Evolutionary conservation across 2,113 vertebrate species (phyloP).

Genomic region (Petromus typicus): DNA sequence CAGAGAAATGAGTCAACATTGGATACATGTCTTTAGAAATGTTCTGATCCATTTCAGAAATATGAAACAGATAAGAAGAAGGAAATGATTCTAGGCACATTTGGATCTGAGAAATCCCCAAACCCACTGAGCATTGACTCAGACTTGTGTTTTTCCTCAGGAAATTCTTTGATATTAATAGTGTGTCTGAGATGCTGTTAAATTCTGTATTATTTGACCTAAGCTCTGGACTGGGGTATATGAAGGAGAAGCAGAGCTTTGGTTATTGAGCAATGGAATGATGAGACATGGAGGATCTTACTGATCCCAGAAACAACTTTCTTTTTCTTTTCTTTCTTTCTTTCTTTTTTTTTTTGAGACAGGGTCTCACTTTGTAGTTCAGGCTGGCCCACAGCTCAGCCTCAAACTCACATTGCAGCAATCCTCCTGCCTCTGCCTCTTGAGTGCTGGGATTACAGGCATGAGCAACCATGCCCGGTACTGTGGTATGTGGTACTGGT

Average conservation of each 20-base stretch:
- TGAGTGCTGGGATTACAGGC: too few relatives aligned
- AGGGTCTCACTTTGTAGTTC: too few relatives aligned
- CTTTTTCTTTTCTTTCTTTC: too few relatives aligned
- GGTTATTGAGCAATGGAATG: not conserved
- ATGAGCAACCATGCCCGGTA: too few relatives aligned
- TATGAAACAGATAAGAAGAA: not conserved
- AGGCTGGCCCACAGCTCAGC: too few relatives aligned
- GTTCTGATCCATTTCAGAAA: not conserved
- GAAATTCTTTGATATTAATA: slow-evolving; percentile 26
- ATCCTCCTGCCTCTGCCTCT: too few relatives aligned
- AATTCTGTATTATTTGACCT: not conserved
- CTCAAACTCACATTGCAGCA: too few relatives aligned
- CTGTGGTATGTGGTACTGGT: too few relatives aligned
- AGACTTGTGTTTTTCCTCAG: slow-evolving; percentile 18
- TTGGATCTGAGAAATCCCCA: slow-evolving; percentile 6
- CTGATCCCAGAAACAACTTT: not conserved
- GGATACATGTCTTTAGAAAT: slow-evolving; percentile 8
- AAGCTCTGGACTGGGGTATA: not conserved
- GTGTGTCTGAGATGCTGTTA: not conserved
- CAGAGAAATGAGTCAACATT: slow-evolving; percentile 39
- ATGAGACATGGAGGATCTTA: not conserved
- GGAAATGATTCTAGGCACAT: not conserved
- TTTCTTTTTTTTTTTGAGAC: too few relatives aligned
- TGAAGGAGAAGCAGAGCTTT: not conserved
- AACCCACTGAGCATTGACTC: not conserved